Evolutionary conservation across 2,888 invertebrate genomes (phyloP).

Genomic region (Sarcophaga carnaria): DNA sequence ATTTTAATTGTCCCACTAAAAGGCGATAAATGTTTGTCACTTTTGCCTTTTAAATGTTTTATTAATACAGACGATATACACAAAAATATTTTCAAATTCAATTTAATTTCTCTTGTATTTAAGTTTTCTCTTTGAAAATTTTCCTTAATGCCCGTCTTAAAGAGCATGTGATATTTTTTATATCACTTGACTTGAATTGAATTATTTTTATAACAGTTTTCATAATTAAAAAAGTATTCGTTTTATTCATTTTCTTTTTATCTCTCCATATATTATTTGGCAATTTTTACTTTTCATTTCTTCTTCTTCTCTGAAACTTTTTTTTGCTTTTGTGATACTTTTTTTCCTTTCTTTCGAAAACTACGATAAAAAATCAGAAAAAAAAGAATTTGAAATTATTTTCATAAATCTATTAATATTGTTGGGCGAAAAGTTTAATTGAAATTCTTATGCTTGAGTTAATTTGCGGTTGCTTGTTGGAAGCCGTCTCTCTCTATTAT

Average conservation of each 20-base stretch:
- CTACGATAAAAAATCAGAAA: neutral
- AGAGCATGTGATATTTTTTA: neutral
- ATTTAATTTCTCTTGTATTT: neutral
- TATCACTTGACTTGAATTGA: neutral
- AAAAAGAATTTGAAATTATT: slow-evolving; percentile 23
- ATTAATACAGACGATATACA: too few relatives aligned
- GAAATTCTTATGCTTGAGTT: slow-evolving; percentile 70
- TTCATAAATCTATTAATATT: slow-evolving; percentile 69
- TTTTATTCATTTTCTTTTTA: neutral
- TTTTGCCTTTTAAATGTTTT: neutral
- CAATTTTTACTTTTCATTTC: neutral
- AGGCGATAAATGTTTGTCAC: slow-evolving; percentile 30
- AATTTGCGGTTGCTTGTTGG: slow-evolving; percentile 57
- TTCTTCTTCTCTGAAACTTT: neutral
- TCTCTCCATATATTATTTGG: neutral
- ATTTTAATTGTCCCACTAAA: slow-evolving; percentile 54
- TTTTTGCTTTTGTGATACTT: slow-evolving; percentile 24
- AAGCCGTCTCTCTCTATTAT: slow-evolving; percentile 15
- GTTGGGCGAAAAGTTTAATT: slow-evolving; percentile 71
- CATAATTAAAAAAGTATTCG: neutral
- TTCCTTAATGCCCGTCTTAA: too few relatives aligned
- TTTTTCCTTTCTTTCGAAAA: slow-evolving; percentile 47
- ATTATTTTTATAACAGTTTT: neutral
- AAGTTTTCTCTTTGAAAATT: neutral
- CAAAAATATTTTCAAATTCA: neutral